Conservation (phyloP, 1,140 invertebrate species). For the Drosophila neocordata region DNA sequence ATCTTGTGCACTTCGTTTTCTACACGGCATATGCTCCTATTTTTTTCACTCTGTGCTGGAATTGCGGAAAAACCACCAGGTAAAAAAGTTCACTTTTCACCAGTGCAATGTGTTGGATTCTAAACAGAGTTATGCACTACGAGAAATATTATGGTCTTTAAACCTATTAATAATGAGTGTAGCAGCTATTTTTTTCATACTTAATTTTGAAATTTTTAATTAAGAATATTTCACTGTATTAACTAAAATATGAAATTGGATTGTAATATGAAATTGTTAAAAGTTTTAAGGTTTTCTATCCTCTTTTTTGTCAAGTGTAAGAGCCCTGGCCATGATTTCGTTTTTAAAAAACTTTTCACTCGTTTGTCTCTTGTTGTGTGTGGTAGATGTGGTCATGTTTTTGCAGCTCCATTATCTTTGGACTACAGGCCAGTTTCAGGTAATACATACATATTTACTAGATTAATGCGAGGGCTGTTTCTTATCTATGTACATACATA, state of each 20-base stretch:
- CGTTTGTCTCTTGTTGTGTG: slow-evolving; percentile 2
- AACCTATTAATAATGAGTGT: no score
- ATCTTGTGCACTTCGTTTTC: background rate
- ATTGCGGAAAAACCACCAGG: background rate
- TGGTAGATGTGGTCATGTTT: slow-evolving; percentile 3
- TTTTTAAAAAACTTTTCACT: background rate
- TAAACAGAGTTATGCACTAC: background rate
- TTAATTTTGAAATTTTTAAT: no score
- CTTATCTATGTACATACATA: background rate
- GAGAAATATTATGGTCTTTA: background rate
- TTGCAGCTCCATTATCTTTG: slow-evolving; percentile 8
- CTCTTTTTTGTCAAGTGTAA: background rate
- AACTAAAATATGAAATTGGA: no score
- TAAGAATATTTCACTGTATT: no score
- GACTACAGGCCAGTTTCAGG: background rate
- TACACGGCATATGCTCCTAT: background rate
- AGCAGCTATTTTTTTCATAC: no score
- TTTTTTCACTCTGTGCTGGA: background rate
- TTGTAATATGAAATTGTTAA: no score
- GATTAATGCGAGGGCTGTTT: slow-evolving; percentile 4
- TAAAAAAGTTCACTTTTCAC: background rate
- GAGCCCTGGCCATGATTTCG: background rate
- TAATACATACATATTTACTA: background rate
- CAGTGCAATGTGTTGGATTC: slow-evolving; percentile 5
- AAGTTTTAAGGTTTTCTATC: background rate